Evolutionary conservation across 2,113 vertebrate species (phyloP).

Genomic region (Oreochromis spilurus): DNA sequence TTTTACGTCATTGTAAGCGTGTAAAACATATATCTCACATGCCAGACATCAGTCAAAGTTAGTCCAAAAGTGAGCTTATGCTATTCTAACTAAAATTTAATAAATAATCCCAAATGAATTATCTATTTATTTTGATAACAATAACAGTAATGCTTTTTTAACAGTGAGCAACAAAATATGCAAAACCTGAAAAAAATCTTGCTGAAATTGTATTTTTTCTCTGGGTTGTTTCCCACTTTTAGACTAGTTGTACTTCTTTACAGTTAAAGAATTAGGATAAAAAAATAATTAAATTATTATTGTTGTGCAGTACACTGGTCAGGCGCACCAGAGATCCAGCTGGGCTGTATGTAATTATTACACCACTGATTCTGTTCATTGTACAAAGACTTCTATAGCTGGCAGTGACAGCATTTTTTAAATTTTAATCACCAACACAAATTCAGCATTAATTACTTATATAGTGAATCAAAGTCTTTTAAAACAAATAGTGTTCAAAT

Average conservation of each 20-base stretch:
- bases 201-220: rapidly evolving
- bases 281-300: not conserved
- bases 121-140: not conserved
- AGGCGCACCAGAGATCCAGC: not conserved
- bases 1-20: rapidly evolving
- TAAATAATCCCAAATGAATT: not conserved
- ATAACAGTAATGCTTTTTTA: not conserved
- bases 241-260: not conserved
- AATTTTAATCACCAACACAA: not conserved
- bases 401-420: not conserved
- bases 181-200: not conserved
- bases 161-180: not conserved
- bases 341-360: not conserved
- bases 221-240: not conserved
- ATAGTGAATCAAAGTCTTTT: not conserved
- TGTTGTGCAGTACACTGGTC: not conserved
- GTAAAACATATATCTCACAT: not conserved
- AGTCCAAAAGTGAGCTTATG: not conserved
- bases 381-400: not conserved
- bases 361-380: not conserved
- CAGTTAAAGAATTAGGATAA: not conserved
- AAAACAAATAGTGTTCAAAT: not conserved
- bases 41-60: not conserved
- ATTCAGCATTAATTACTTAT: not conserved
- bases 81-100: not conserved